Evolutionary conservation across 2,797 vertebrate species (phyloP).

Genomic region (Psittacula derbiana): DNA sequence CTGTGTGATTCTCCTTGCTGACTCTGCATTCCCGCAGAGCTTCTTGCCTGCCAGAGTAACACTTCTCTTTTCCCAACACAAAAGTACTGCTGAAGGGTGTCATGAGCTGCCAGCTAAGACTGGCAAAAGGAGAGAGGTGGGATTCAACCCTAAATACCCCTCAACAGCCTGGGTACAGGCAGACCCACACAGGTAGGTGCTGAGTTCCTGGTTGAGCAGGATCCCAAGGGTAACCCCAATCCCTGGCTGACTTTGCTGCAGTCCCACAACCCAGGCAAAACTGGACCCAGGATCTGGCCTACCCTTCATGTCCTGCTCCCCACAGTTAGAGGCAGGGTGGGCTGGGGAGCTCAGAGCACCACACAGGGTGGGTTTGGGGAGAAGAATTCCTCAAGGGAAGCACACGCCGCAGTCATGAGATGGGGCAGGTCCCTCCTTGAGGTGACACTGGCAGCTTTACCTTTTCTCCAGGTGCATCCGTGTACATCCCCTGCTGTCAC

Average conservation of each 20-base stretch:
- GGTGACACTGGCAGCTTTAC: neutral
- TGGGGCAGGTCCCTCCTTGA: neutral
- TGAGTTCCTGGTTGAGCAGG: neutral
- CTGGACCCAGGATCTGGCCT: neutral
- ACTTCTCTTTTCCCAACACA: neutral
- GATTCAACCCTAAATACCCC: neutral
- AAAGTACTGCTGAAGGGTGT: neutral
- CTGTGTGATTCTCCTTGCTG: conserved; percentile 11
- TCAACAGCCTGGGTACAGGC: neutral
- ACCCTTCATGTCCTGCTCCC: rapidly evolving
- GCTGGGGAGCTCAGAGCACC: neutral
- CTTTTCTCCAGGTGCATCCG: neutral
- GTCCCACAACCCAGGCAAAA: neutral
- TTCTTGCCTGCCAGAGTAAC: neutral
- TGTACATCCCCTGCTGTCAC: neutral
- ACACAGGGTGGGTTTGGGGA: rapidly evolving
- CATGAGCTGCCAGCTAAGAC: neutral
- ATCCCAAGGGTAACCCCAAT: neutral
- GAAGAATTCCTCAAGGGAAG: neutral
- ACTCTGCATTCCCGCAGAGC: neutral
- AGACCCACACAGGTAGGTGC: rapidly evolving
- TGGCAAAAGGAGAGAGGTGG: neutral
- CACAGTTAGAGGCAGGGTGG: rapidly evolving
- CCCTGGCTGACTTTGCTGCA: neutral
- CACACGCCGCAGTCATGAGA: rapidly evolving